Evolutionary conservation across 2,888 invertebrate genomes (phyloP), one percentile per base, ranked within the genome.

Genomic region (Eristalis intricaria): DNA sequence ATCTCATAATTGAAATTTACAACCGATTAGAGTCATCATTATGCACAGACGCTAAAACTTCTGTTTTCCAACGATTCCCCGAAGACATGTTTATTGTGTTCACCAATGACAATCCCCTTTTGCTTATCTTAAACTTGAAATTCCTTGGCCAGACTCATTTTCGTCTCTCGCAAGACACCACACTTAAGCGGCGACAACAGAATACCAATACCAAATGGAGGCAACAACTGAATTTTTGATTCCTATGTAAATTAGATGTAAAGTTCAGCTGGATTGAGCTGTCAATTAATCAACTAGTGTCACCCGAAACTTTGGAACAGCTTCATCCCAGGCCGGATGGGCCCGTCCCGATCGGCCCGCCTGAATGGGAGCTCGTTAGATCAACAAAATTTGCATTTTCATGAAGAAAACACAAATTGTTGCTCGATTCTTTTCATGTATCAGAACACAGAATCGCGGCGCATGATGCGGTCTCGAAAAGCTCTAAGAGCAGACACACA

Each of bases 161-260:
- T 50, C 50, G 43, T 43, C 43, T 43, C n/a, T 15, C 15, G 4
- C 8, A 19, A 43, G 19, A 50, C 50, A 50, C 50, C 50, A 50
- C 50, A 50, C 50, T 19, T 19, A 50, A 19, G 19, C 50, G 8
- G n/a, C 19, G 50, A 19, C 19, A n/a, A 19, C 50, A 2, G n/a
- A 15, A 63, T 63, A 29, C 63, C 63, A 15, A 63, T 63, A 29
- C 63, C 63, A 63, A 63, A n/a, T 13, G 13, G 32, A 63, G 32
- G 15, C 10, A n/a, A 10, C 19, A 32, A 63, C 63, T 63, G 32
- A 29, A 68, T 26, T 32, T 32, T 22, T 61, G 8, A 63, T 61
- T 77, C 26, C 19, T 77, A 77, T 70, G 77, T 43, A 23, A 70
- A 77, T 77, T 15, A 23, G 61, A 0, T 68, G 76, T 76, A 76